Evolutionary conservation across 2,797 vertebrate genomes (phyloP).

Genomic region (Trematomus bernacchii): DNA sequence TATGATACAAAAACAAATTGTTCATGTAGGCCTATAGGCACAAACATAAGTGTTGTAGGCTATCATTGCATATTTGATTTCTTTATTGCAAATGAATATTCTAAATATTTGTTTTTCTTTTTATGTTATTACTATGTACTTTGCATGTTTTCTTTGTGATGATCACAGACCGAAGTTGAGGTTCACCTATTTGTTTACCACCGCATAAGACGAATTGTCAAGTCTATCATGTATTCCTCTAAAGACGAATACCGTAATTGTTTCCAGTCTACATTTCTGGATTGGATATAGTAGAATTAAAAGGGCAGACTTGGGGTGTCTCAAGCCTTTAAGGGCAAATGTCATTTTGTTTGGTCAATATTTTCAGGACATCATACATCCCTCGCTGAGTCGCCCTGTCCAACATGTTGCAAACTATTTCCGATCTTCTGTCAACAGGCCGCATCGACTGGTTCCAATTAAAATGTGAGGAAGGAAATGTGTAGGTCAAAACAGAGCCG

Average conservation of each 20-base stretch:
- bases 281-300: slow-evolving; percentile 7
- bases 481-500: slow-evolving; percentile 64
- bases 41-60: neutral
- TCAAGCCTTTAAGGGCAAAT: slow-evolving; percentile 3
- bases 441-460: slow-evolving; percentile 80
- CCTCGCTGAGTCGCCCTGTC: slow-evolving; percentile 49
- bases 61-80: neutral
- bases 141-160: neutral
- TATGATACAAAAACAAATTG: neutral
- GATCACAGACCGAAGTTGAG: neutral
- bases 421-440: slow-evolving; percentile 77
- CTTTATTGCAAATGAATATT: neutral
- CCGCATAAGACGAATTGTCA: neutral
- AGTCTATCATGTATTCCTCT: neutral
- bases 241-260: neutral
- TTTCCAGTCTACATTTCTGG: slow-evolving; percentile 6
- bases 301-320: slow-evolving; percentile 17
- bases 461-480: slow-evolving; percentile 68
- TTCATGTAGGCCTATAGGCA: neutral
- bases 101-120: neutral
- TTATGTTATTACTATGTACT: neutral
- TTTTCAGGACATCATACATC: slow-evolving; percentile 36
- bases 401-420: slow-evolving; percentile 65
- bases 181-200: neutral
- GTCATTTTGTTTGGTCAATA: slow-evolving; percentile 27